These are phyloP conservation scores for Drosophila nigritarsus DNA, from an alignment of 2,888 invertebrate species.

Conservation along the genomic window DNA sequence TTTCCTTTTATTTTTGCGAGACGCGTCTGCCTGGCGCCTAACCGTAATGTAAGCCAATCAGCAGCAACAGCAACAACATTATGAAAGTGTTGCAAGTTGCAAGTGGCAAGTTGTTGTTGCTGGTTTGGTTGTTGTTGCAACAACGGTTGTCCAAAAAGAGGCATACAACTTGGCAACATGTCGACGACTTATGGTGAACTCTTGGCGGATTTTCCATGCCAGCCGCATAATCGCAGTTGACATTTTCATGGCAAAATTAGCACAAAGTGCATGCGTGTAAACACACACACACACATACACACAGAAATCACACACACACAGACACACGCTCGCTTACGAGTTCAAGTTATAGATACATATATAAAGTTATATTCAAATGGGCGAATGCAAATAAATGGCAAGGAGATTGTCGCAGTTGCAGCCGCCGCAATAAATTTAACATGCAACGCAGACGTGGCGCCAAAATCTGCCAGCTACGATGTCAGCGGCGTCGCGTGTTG, in stretches of 20 bases:
- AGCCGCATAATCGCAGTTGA: conserved; percentile 69
- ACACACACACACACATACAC: conserved; percentile 15
- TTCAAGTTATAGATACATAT: conserved; percentile 35
- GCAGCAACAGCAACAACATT: conserved; percentile 1
- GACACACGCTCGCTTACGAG: neutral
- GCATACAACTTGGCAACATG: conserved; percentile 48
- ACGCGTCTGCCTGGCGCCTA: conserved; percentile 72
- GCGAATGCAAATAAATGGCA: conserved; percentile 74
- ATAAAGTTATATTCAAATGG: conserved; percentile 64
- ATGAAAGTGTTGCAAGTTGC: neutral
- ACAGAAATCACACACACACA: conserved; percentile 2
- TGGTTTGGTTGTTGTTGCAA: neutral
- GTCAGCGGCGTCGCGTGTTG: conserved; percentile 59
- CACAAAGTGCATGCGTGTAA: conserved; percentile 67
- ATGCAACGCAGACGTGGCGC: conserved; percentile 75
- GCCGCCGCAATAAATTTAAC: conserved; percentile 71
- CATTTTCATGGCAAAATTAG: conserved; percentile 75
- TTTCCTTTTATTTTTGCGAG: conserved; percentile 28
- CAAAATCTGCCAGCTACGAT: conserved; percentile 73
- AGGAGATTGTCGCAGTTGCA: conserved; percentile 70
- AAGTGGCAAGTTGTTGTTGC: neutral
- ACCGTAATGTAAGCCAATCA: conserved; percentile 56
- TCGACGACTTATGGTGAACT: conserved; percentile 40
- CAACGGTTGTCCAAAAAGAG: conserved; percentile 39
- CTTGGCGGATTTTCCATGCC: conserved; percentile 27